phyloP scores from a whole-genome alignment of 2,888 invertebrate species.

The Eupithecia dodoneata region DNA sequence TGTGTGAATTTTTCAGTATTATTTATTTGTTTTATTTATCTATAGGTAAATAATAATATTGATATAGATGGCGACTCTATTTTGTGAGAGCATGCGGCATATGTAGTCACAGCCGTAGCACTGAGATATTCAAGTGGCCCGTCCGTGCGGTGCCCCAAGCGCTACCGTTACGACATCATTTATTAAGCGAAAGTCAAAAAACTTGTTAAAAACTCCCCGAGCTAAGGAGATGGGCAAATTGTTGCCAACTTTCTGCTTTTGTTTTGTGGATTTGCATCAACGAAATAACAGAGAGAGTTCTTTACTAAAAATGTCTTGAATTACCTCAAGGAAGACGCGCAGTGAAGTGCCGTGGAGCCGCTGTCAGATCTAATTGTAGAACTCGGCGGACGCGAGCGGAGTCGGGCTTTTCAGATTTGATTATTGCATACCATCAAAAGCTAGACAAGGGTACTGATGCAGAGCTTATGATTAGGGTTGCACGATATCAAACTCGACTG shows the following conservation, averaged over 20 bases:
- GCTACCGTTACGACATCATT: constrained; percentile 42
- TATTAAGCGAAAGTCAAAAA: constrained; percentile 41
- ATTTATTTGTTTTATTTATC: too few species aligned
- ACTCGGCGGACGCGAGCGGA: neutral
- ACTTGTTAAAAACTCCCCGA: constrained; percentile 42
- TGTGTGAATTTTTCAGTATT: too few species aligned
- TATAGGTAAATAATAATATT: too few species aligned
- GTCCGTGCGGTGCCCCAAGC: constrained; percentile 32
- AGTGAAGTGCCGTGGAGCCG: constrained; percentile 1
- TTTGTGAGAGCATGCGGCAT: neutral
- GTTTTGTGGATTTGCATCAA: constrained; percentile 8
- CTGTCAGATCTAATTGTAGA: constrained; percentile 4
- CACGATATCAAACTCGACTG: neutral
- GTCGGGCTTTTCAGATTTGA: neutral
- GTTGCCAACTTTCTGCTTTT: constrained; percentile 15
- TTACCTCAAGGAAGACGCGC: constrained; percentile 5
- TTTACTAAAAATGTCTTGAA: constrained; percentile 18
- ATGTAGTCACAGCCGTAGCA: neutral
- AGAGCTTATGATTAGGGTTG: neutral
- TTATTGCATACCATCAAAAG: constrained; percentile 9
- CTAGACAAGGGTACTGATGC: constrained; percentile 5
- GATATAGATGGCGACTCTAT: neutral
- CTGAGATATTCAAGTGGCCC: neutral
- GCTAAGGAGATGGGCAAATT: constrained; percentile 23
- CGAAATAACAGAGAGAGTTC: constrained; percentile 9